Evolutionary conservation across 1,140 invertebrate genomes (phyloP).

Genomic region (Bombus soroeensis): DNA sequence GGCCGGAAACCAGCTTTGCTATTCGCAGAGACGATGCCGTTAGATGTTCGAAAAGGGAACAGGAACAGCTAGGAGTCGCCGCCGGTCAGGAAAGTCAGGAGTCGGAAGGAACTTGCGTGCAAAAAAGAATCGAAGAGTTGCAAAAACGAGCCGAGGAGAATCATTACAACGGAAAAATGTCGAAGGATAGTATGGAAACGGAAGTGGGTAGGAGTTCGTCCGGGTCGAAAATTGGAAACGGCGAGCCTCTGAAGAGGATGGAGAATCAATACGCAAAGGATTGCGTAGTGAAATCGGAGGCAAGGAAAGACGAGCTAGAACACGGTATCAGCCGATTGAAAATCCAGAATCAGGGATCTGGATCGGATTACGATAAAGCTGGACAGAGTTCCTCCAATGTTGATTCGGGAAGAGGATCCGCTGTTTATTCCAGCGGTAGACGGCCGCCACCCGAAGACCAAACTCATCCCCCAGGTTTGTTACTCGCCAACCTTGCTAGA

Average conservation of each 20-base stretch:
- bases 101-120: conserved; percentile 57
- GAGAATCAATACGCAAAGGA: conserved; percentile 71
- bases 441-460: conserved; percentile 80
- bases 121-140: conserved; percentile 76
- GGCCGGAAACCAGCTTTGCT: conserved; percentile 78
- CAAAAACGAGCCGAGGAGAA: conserved; percentile 73
- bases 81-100: conserved; percentile 62
- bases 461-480: conserved; percentile 60
- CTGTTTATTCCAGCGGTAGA: conserved; percentile 89
- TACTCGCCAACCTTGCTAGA: background rate
- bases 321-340: conserved; percentile 79
- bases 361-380: conserved; percentile 89
- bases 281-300: conserved; percentile 65
- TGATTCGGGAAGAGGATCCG: conserved; percentile 89
- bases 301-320: conserved; percentile 76
- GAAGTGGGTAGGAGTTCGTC: conserved; percentile 42
- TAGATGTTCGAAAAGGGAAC: conserved; percentile 72
- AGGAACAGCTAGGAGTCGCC: conserved; percentile 28
- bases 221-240: conserved; percentile 56
- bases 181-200: conserved; percentile 63
- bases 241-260: conserved; percentile 65
- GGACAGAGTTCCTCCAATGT: conserved; percentile 88
- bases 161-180: conserved; percentile 59
- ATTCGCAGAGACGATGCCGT: conserved; percentile 72
- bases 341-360: conserved; percentile 84